Conservation (phyloP, 2,113 vertebrate species). For the Sisor rabdophorus region DNA sequence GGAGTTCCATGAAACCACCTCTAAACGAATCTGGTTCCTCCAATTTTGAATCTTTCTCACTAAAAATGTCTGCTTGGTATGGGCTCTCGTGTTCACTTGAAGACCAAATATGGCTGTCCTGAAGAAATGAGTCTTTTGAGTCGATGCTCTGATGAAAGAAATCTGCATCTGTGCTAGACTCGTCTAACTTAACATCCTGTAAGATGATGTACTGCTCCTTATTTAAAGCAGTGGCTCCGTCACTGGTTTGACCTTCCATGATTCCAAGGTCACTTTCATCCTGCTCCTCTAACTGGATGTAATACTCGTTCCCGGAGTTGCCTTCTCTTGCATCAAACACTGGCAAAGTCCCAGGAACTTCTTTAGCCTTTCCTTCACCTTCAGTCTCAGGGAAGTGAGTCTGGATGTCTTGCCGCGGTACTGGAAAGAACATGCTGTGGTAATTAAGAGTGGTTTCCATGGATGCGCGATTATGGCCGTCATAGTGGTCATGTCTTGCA, state of each 20-base stretch:
- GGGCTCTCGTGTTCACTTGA: constrained; percentile 78
- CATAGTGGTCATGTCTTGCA: constrained; percentile 90
- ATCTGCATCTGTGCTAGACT: constrained; percentile 83
- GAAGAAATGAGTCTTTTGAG: constrained; percentile 73
- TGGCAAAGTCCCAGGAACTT: constrained; percentile 80
- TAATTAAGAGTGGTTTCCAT: constrained; percentile 81
- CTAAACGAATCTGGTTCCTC: constrained; percentile 67
- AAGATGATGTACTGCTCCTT: constrained; percentile 70
- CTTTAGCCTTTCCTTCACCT: constrained; percentile 58
- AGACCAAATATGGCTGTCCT: constrained; percentile 73
- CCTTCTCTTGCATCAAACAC: constrained; percentile 89
- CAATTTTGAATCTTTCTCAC: constrained; percentile 66
- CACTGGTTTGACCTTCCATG: constrained; percentile 64
- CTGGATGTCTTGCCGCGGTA: constrained; percentile 78
- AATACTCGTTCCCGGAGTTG: constrained; percentile 87
- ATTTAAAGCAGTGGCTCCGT: constrained; percentile 61
- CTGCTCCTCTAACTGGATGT: constrained; percentile 91
- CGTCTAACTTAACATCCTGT: constrained; percentile 77
- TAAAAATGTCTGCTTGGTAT: constrained; percentile 77
- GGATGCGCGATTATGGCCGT: constrained; percentile 67
- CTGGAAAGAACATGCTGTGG: constrained; percentile 89
- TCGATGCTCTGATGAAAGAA: constrained; percentile 81
- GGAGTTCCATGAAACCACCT: constrained; percentile 70
- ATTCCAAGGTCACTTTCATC: constrained; percentile 69
- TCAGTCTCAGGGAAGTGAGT: constrained; percentile 74